Base-by-base conservation (phyloP, 2,888 invertebrate genomes). In the Rhopalosiphum nymphaeae region DNA sequence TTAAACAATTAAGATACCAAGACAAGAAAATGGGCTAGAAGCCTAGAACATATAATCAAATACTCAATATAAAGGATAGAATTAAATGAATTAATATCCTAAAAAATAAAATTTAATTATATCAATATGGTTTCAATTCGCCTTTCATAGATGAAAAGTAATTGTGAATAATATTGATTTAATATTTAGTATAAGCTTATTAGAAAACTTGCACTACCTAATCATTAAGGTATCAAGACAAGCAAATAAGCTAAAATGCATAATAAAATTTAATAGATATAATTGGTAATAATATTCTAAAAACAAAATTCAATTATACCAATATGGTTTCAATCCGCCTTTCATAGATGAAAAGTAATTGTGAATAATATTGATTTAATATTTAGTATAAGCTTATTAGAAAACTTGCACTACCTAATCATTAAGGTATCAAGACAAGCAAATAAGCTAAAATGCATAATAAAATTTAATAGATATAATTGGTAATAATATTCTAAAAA, bases 351-450 rank as follows among this genome's bases (percentile, higher is more conserved):
- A 91, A 84, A 91, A 53, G 42, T 91, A 84, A 91, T 53, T 84
- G 91, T 91, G 91, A 91, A 91, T 91, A 91, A 91, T 84, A 91
- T 25, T 29, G 16, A 91, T 42, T 42, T 29, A 7, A 10, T 21
- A n/a, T 91, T 91, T 91, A 91, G 16, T 91, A 91, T 84, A 84
- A 84, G 53, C 91, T 84, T 84, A 84, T 42, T 42, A 78, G 91
- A 91, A 91, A 91, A 91, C 91, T 91, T 42, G 42, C 25, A 88
- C 36, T 56, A 88, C 86, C 26, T 46, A 86, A 46, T 13, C 16
- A 86, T 86, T n/a, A 61, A 42, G 46, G 67, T 67, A 49, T 21
- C 44, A n/a, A 90, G 89, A 90, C 89, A 90, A 90, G 89, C 89
- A 90, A 61, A 46, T 36, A 90, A 61, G 89, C 84, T 84, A 84